These are phyloP conservation scores for Macrobrachium nipponense DNA, from an alignment of 1,140 invertebrate species.

Conservation along the genomic window DNA sequence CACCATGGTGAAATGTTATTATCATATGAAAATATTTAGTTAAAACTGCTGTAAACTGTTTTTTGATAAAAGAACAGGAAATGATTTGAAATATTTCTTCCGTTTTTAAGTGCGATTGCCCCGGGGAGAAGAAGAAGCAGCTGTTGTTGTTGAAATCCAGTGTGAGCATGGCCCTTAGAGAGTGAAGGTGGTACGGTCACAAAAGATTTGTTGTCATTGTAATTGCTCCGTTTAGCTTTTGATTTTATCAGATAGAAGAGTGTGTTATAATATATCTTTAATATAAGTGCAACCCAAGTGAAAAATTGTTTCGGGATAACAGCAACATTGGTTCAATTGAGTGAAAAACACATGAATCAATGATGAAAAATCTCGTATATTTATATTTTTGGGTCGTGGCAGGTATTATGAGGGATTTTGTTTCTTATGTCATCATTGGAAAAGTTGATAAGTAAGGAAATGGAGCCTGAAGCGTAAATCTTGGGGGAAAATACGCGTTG, in stretches of 20 bases:
- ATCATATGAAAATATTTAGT: not conserved
- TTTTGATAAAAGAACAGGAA: not conserved
- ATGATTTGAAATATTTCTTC: not conserved
- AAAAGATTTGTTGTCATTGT: slow-evolving; percentile 7
- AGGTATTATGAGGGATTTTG: not conserved
- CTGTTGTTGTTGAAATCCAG: slow-evolving; percentile 44
- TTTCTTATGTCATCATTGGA: slow-evolving; percentile 16
- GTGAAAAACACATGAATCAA: slow-evolving; percentile 36
- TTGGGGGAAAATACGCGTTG: not conserved
- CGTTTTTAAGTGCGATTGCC: slow-evolving; percentile 19
- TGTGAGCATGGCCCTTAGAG: slow-evolving; percentile 46
- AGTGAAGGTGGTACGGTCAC: slow-evolving; percentile 31
- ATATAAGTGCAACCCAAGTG: not conserved
- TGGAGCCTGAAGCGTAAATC: slow-evolving; percentile 34
- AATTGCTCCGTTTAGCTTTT: slow-evolving; percentile 14
- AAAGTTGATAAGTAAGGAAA: slow-evolving; percentile 14
- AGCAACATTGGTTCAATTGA: slow-evolving; percentile 16
- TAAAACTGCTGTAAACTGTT: not conserved
- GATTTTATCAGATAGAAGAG: not conserved
- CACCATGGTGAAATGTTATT: not conserved
- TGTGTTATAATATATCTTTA: slow-evolving; percentile 2
- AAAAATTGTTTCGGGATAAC: not conserved
- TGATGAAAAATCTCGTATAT: slow-evolving; percentile 46
- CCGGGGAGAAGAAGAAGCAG: slow-evolving; percentile 54
- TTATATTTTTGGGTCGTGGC: slow-evolving; percentile 16